Evolutionary conservation across 1,140 invertebrate species (phyloP).

Genomic region (Drosophila fuyamai): DNA sequence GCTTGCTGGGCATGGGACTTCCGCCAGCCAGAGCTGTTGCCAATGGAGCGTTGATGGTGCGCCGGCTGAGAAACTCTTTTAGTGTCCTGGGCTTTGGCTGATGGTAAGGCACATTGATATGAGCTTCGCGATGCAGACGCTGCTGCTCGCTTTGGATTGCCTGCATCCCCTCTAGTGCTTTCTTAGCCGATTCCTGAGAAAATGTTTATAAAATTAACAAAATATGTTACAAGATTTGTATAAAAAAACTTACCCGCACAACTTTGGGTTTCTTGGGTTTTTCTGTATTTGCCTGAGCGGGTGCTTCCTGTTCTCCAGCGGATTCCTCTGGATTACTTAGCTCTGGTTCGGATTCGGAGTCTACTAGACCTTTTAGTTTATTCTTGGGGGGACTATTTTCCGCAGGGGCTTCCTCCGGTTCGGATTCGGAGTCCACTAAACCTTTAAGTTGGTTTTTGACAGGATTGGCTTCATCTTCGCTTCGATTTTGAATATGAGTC

Average conservation of each 20-base stretch:
- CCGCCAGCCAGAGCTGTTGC: conserved; percentile 78
- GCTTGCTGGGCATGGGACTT: conserved; percentile 56
- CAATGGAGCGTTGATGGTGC: conserved; percentile 71
- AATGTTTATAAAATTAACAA: neutral
- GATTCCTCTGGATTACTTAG: conserved; percentile 32
- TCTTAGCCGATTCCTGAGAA: conserved; percentile 84
- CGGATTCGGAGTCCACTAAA: conserved; percentile 61
- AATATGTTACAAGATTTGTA: no score
- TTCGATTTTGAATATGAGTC: conserved; percentile 4
- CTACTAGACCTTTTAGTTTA: conserved; percentile 56
- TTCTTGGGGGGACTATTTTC: conserved; percentile 19
- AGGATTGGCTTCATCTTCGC: neutral
- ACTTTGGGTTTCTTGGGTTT: conserved; percentile 47
- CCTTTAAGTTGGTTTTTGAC: conserved; percentile 44
- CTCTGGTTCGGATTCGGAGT: conserved; percentile 64
- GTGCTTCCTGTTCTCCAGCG: conserved; percentile 25
- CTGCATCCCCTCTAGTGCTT: conserved; percentile 84
- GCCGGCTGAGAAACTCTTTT: conserved; percentile 88
- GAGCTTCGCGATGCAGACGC: conserved; percentile 87
- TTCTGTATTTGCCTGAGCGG: neutral
- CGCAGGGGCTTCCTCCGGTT: neutral
- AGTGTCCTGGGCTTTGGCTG: conserved; percentile 89
- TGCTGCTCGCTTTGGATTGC: conserved; percentile 86
- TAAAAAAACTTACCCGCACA: conserved; percentile 42
- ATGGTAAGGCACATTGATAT: conserved; percentile 89